phyloP scores from a whole-genome alignment of 2,888 invertebrate genomes.

The Spilosoma lubricipeda region DNA sequence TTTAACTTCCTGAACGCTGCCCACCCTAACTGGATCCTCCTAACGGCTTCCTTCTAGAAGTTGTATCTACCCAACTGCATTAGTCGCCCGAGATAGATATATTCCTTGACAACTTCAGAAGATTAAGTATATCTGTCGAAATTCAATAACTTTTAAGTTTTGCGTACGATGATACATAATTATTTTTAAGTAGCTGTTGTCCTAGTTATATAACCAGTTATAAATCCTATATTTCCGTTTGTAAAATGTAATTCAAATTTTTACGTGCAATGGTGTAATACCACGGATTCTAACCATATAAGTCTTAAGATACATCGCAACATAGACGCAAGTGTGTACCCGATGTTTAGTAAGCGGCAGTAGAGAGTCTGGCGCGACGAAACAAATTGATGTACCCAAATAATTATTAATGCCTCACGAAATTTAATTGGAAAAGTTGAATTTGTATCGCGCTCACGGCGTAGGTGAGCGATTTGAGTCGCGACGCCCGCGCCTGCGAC shows the following conservation, averaged over 20 bases:
- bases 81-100: no score
- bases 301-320: constrained; percentile 31
- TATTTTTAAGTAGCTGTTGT: not conserved
- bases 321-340: constrained; percentile 40
- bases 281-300: not conserved
- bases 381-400: constrained; percentile 88
- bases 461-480: constrained; percentile 85
- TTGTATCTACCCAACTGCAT: no score
- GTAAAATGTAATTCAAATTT: not conserved
- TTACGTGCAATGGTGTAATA: not conserved
- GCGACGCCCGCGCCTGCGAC: constrained; percentile 75
- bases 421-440: constrained; percentile 88
- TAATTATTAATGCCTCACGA: constrained; percentile 88
- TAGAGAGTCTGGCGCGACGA: constrained; percentile 75
- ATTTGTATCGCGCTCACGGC: constrained; percentile 86
- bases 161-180: not conserved
- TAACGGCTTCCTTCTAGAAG: no score
- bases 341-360: constrained; percentile 66
- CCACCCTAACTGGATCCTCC: no score
- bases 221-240: not conserved
- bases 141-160: not conserved
- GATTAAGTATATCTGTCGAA: not conserved
- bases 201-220: no score
- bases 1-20: no score
- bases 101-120: no score